A percentile compares a stretch with the other conserved stretches of the same genome.
These are phyloP conservation scores for Siderastrea radians DNA, from an alignment of 92 coral and sea anemone genomes.

Conservation along the genomic window DNA sequence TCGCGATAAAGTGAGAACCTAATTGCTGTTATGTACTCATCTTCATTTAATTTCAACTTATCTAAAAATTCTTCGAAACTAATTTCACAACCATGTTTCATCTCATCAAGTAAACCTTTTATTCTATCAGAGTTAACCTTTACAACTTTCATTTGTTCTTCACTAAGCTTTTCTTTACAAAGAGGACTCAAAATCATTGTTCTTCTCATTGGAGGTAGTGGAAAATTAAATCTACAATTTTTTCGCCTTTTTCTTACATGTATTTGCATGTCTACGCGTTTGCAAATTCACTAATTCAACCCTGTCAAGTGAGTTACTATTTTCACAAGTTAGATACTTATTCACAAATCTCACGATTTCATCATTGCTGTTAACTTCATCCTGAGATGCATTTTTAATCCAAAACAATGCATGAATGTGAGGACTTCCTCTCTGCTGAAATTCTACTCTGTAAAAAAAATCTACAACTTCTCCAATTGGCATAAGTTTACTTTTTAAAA, in stretches of 20 bases:
- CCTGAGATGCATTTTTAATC: conserved; percentile 26
- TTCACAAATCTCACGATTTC: conserved; percentile 52
- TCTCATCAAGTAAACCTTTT: conserved; percentile 34
- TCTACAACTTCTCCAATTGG: conserved; percentile 1
- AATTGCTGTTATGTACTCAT: conserved; percentile 19
- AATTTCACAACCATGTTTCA: conserved; percentile 48
- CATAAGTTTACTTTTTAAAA: conserved; percentile 1
- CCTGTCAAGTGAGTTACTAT: conserved; percentile 18
- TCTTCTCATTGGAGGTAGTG: conserved; percentile 63
- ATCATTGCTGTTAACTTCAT: background rate
- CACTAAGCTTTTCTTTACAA: too few species aligned
- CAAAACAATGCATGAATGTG: conserved; percentile 9
- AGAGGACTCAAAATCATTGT: conserved; percentile 64
- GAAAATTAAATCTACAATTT: conserved; percentile 76
- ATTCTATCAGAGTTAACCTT: conserved; percentile 42
- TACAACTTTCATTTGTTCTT: conserved; percentile 27
- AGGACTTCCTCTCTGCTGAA: conserved; percentile 9
- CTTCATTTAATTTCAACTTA: conserved; percentile 36
- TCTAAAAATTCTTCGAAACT: conserved; percentile 44
- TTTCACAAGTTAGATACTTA: conserved; percentile 56
- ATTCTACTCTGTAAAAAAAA: conserved; percentile 9
- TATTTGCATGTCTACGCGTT: conserved; percentile 66
- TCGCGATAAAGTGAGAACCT: conserved; percentile 37
- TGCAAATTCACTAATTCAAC: conserved; percentile 60
- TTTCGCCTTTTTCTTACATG: conserved; percentile 57